These are phyloP conservation scores for Nomada fabriciana DNA, from an alignment of 2,888 invertebrate genomes.

Conservation along the genomic window DNA sequence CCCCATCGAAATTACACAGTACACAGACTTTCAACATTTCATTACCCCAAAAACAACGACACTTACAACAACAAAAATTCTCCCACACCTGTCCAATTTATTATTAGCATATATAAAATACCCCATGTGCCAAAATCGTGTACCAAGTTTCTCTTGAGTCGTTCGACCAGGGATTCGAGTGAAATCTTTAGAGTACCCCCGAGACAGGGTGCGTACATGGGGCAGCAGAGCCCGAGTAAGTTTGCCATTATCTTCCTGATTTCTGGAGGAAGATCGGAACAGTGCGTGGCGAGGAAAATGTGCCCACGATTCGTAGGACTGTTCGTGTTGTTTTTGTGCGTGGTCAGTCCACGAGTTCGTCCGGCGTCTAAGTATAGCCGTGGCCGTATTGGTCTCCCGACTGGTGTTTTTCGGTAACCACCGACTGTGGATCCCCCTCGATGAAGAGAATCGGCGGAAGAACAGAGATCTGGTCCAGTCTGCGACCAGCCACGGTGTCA, in stretches of 20 bases:
- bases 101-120: neutral
- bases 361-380: constrained; percentile 83
- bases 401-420: constrained; percentile 76
- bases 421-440: constrained; percentile 70
- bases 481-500: constrained; percentile 74
- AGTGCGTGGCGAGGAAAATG: neutral
- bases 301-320: constrained; percentile 35
- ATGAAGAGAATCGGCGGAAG: constrained; percentile 68
- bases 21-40: too few species aligned
- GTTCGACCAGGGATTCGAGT: too few species aligned
- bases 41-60: neutral
- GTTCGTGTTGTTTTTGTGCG: constrained; percentile 71
- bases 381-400: constrained; percentile 81
- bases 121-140: neutral
- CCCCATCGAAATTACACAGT: too few species aligned
- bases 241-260: neutral
- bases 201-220: too few species aligned
- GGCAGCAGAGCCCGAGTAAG: neutral
- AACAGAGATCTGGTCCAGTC: constrained; percentile 77
- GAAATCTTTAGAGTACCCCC: too few species aligned
- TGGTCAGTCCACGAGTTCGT: constrained; percentile 77
- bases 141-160: neutral
- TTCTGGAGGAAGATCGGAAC: constrained; percentile 22
- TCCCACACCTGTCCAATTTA: neutral
- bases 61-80: neutral